Conservation (phyloP, 2,797 vertebrate genomes). For the Setipinna tenuifilis region DNA sequence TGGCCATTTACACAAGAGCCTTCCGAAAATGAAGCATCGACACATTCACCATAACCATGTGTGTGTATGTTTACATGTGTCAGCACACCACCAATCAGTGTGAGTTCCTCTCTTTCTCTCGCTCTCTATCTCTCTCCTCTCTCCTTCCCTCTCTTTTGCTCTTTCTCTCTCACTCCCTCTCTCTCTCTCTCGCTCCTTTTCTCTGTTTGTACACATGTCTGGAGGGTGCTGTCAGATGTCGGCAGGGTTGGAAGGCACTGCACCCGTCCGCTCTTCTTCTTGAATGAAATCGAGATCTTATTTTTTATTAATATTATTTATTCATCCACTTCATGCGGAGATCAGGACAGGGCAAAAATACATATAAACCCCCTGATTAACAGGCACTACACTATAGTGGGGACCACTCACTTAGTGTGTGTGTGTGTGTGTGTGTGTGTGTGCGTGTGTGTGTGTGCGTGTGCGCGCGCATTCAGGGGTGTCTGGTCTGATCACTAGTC, state of each 20-base stretch:
- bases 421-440: background rate
- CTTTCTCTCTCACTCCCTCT: too few species aligned
- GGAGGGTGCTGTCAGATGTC: background rate
- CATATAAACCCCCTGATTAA: slow-evolving; percentile 1
- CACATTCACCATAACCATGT: background rate
- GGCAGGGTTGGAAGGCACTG: background rate
- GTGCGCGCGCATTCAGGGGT: slow-evolving; percentile 56
- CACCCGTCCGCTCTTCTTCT: background rate
- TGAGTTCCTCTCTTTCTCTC: background rate
- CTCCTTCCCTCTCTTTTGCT: too few species aligned
- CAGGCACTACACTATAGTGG: background rate
- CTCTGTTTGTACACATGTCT: background rate
- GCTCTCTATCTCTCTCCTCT: too few species aligned
- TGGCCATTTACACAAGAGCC: background rate
- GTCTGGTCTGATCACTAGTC: slow-evolving; percentile 79
- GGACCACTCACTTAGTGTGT: background rate
- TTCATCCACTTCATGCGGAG: background rate
- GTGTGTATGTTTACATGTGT: slow-evolving; percentile 25
- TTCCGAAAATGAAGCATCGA: background rate
- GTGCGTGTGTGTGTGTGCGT: background rate
- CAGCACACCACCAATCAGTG: background rate
- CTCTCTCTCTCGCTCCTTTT: too few species aligned
- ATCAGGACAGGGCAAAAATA: background rate
- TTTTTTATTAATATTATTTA: slow-evolving; percentile 16
- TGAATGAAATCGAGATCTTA: background rate